phyloP scores from a whole-genome alignment of 2,113 vertebrate species.

The Lophotis ruficrista region DNA sequence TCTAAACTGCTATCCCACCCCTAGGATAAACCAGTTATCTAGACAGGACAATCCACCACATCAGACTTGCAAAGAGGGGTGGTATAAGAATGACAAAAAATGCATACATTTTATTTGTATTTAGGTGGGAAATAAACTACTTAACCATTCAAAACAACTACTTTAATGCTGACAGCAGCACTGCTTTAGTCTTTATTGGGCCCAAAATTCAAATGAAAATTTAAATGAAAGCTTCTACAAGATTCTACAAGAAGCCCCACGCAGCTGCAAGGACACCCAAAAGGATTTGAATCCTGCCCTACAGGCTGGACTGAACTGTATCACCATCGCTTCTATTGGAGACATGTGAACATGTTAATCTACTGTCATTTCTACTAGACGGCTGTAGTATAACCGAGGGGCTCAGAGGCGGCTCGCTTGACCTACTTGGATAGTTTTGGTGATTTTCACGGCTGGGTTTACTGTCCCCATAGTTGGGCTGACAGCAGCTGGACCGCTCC shows the following conservation, averaged over 20 bases:
- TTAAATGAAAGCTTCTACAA: background rate
- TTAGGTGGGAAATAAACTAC: background rate
- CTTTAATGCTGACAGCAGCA: background rate
- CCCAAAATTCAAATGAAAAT: background rate
- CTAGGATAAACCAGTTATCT: background rate
- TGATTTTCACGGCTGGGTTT: constrained; percentile 87
- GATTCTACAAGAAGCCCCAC: background rate
- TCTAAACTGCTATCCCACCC: background rate
- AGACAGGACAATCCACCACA: background rate
- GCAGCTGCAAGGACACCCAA: background rate
- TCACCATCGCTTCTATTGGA: background rate
- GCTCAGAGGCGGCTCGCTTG: background rate
- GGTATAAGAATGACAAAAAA: background rate
- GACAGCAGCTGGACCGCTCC: constrained; percentile 78
- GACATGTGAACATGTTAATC: background rate
- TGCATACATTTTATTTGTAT: background rate
- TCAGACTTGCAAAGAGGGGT: background rate
- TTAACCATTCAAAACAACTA: background rate
- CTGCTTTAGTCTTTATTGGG: background rate
- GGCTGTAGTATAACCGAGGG: background rate
- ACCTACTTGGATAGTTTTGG: constrained; percentile 95
- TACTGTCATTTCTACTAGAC: background rate
- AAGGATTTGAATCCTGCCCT: background rate
- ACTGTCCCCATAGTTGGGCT: constrained; percentile 65
- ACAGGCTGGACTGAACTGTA: background rate